Evolutionary conservation across 2,113 vertebrate genomes (phyloP).

Genomic region (Gopherus flavomarginatus): DNA sequence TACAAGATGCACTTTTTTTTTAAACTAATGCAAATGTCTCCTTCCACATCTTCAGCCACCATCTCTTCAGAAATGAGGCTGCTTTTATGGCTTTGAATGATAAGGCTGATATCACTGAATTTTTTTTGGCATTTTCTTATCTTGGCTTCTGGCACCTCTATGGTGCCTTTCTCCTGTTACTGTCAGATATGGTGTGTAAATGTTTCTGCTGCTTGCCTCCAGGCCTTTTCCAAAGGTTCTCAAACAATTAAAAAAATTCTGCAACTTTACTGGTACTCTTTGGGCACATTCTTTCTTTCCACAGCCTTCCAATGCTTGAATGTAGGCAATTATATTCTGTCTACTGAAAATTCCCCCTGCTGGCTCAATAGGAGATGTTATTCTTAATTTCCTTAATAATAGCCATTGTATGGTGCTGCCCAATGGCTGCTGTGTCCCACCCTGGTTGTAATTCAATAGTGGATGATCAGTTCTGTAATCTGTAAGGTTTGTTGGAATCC

Average conservation of each 20-base stretch:
- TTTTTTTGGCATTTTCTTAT: too few species aligned
- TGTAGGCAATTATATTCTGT: constrained; percentile 19
- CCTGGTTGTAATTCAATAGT: not conserved
- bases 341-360: constrained; percentile 23
- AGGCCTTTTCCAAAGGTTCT: not conserved
- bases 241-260: not conserved
- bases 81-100: not conserved
- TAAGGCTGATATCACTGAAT: not conserved
- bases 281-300: not conserved
- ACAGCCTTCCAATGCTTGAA: not conserved
- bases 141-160: too few species aligned
- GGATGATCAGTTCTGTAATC: constrained; percentile 27
- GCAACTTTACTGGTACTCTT: not conserved
- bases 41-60: too few species aligned
- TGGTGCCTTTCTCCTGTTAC: not conserved
- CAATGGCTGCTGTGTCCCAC: constrained; percentile 11
- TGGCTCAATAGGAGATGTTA: constrained; percentile 60
- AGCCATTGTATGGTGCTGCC: constrained; percentile 19
- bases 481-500: constrained; percentile 36
- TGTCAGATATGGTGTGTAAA: not conserved
- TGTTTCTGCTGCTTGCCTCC: not conserved
- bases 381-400: constrained; percentile 59
- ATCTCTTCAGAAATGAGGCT: too few species aligned
- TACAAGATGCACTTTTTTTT: too few species aligned
- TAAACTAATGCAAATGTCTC: too few species aligned